Evolutionary conservation across 1,140 invertebrate species (phyloP).

Genomic region (Helicoverpa armigera): DNA sequence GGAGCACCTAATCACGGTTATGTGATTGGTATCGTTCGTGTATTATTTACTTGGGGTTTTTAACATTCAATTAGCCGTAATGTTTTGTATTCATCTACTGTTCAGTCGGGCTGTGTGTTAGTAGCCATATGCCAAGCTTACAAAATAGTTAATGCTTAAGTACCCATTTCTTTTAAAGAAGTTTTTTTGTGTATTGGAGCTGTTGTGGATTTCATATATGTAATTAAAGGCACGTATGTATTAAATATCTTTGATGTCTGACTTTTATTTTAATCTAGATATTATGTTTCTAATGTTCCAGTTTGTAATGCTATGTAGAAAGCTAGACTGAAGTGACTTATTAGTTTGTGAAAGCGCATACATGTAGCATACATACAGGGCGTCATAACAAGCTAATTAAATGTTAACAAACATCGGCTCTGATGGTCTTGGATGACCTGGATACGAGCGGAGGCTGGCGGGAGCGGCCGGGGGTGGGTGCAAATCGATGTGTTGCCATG

Average conservation of each 20-base stretch:
- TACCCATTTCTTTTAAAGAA: no score
- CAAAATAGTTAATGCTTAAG: no score
- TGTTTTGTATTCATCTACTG: neutral
- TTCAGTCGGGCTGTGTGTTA: no score
- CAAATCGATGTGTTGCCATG: slow-evolving; percentile 84
- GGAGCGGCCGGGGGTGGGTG: slow-evolving; percentile 60
- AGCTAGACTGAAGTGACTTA: neutral
- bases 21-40: slow-evolving; percentile 29
- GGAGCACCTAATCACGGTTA: slow-evolving; percentile 49
- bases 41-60: slow-evolving; percentile 8
- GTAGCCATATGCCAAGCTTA: no score
- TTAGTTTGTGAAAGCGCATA: slow-evolving; percentile 37
- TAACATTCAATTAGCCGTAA: neutral
- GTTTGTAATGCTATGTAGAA: no score
- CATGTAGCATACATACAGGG: neutral
- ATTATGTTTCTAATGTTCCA: no score
- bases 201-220: no score
- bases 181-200: no score
- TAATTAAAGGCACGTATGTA: no score
- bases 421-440: slow-evolving; percentile 80
- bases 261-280: no score
- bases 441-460: slow-evolving; percentile 76
- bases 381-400: slow-evolving; percentile 55
- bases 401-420: slow-evolving; percentile 58
- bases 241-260: no score